phyloP scores from a whole-genome alignment of 2,888 invertebrate genomes.

The Melanchra persicariae region DNA sequence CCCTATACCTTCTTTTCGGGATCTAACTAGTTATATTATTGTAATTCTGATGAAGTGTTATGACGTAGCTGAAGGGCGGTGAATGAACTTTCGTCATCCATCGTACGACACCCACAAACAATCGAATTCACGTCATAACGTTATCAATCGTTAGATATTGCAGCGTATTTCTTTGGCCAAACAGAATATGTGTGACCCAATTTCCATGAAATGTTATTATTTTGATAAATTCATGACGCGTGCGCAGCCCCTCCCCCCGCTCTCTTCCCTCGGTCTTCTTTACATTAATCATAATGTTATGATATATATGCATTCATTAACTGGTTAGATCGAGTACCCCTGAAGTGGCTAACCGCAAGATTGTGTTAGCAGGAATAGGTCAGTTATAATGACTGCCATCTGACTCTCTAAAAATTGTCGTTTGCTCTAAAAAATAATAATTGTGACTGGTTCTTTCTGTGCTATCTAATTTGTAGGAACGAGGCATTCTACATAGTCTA shows the following conservation, averaged over 20 bases:
- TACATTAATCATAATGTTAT: slow-evolving; percentile 4
- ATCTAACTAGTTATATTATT: not conserved
- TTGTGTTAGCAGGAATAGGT: no score
- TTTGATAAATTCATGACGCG: slow-evolving; percentile 39
- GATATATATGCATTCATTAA: slow-evolving; percentile 15
- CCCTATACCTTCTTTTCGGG: no score
- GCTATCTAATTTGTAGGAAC: not conserved
- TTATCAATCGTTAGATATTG: slow-evolving; percentile 51
- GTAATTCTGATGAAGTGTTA: slow-evolving; percentile 17
- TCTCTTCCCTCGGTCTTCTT: slow-evolving; percentile 4
- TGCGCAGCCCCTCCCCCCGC: slow-evolving; percentile 1
- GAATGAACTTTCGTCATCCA: slow-evolving; percentile 73
- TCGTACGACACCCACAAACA: slow-evolving; percentile 65
- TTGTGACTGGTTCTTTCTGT: not conserved
- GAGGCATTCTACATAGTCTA: not conserved
- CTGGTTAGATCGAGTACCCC: slow-evolving; percentile 11
- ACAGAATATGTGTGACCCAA: slow-evolving; percentile 54
- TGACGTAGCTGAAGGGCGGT: slow-evolving; percentile 64
- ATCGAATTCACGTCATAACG: slow-evolving; percentile 57
- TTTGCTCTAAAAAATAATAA: not conserved
- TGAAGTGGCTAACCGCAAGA: not conserved
- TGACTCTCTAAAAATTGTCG: no score
- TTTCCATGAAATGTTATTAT: slow-evolving; percentile 52
- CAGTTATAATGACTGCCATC: no score
- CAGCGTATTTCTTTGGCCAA: slow-evolving; percentile 53